Percentiles rank a stretch among this genome's conserved stretches.
Conservation (phyloP, 2,888 invertebrate species). For the Polyploca ridens region DNA sequence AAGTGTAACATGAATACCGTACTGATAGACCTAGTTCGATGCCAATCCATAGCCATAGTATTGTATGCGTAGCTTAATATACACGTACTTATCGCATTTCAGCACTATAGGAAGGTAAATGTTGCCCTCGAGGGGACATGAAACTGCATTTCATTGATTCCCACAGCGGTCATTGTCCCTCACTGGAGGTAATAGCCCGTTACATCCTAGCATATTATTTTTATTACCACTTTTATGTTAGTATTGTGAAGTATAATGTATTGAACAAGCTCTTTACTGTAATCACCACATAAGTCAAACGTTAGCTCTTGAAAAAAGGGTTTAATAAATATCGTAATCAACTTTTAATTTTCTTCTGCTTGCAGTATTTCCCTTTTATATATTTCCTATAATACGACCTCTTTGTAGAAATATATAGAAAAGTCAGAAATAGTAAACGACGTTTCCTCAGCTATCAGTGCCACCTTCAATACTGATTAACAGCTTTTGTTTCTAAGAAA, state of each 20-base stretch:
- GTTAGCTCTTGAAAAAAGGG: too few relatives aligned
- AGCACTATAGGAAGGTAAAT: constrained; percentile 19
- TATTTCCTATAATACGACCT: too few relatives aligned
- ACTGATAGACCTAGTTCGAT: background rate
- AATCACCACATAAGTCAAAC: too few relatives aligned
- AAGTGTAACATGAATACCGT: too few relatives aligned
- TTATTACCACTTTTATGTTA: background rate
- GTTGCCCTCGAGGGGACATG: constrained; percentile 39
- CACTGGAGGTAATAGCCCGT: constrained; percentile 9
- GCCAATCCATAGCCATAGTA: constrained; percentile 3
- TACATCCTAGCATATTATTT: background rate
- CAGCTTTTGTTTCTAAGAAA: constrained; percentile 38
- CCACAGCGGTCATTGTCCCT: constrained; percentile 43
- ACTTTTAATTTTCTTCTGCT: too few relatives aligned
- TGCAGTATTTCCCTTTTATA: too few relatives aligned
- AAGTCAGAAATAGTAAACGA: constrained; percentile 25
- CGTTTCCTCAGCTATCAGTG: constrained; percentile 3
- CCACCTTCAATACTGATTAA: constrained; percentile 32
- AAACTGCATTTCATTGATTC: constrained; percentile 50
- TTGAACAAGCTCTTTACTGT: too few relatives aligned
- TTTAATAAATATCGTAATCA: too few relatives aligned
- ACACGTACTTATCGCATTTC: constrained; percentile 10
- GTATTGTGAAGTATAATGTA: background rate
- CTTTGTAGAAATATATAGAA: background rate
- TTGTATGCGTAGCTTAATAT: constrained; percentile 11